Base-by-base conservation (phyloP, 2,888 invertebrate species). In the Hipparchia semele region DNA sequence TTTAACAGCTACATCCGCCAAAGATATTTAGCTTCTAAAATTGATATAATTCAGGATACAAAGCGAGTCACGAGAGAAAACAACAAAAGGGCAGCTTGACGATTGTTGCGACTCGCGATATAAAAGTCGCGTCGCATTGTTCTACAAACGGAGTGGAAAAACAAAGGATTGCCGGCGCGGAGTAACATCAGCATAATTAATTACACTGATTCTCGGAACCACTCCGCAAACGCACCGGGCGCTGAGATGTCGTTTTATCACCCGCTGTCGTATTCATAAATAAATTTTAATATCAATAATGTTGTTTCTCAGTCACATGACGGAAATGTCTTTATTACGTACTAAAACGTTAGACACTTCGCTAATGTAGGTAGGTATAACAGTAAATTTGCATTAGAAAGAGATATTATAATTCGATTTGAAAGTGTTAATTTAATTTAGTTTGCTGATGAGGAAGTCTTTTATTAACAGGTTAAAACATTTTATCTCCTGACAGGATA, bases 71-170 rank as follows among this genome's bases (percentile, higher is more conserved):
- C 49, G 23, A 69, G 60, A 65, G 59, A 56, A 68, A 64, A 51
- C 46, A 68, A 73, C 66, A 90, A 89, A 90, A 90, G 88, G 83
- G 82, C 79, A 82, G 84, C 83, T 82, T 77, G 79, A 87, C 83
- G 83, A 88, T 87, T 87, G 86, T 88, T 80, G 80, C 80, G 81
- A 88, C 88, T 88, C 80, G 80, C 80, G 81, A 88, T 88, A 90
- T 90, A 90, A 90, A 90, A 88, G 84, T 87, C 85, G 85, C 83
- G 84, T 82, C 82, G 88, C 88, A 90, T 92, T 92, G 91, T 92
- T 88, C 89, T 88, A 87, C 85, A 90, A 91, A 90, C 86, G 88
- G 86, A 79, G 85, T 78, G 84, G 83, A 88, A 90, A 91, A 92
- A 91, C 88, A 91, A 90, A 92, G 87, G 86, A 81, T 78, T 77